phyloP scores from a whole-genome alignment of 2,888 invertebrate genomes.

The Acanthococcus lagerstroemiae region DNA sequence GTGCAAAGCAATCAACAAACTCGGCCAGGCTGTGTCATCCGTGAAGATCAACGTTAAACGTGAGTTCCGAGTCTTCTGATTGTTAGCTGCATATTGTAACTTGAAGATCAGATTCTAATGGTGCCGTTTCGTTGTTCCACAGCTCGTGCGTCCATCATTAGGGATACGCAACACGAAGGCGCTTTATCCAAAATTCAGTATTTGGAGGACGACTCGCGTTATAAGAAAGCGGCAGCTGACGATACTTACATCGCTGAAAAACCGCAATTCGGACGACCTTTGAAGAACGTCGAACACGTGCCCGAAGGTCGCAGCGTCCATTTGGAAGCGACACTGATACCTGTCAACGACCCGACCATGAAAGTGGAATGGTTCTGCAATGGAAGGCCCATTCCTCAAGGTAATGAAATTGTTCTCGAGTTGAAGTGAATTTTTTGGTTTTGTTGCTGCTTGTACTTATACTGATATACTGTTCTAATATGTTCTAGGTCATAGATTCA shows the following conservation, averaged over 20 bases:
- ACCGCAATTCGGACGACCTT: conserved; percentile 78
- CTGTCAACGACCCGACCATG: conserved; percentile 97
- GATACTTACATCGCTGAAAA: conserved; percentile 70
- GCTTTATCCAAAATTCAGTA: conserved; percentile 85
- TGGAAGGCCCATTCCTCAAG: conserved; percentile 81
- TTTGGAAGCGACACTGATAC: conserved; percentile 87
- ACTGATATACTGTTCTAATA: not conserved
- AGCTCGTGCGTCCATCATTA: conserved; percentile 73
- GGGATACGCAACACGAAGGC: conserved; percentile 86
- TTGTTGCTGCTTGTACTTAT: not conserved
- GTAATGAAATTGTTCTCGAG: conserved; percentile 36
- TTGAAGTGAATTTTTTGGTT: not conserved
- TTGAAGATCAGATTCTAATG: no score
- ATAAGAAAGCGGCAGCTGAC: conserved; percentile 59
- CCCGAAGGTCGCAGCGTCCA: conserved; percentile 82
- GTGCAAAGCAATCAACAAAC: conserved; percentile 72
- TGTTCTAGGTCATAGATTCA: conserved; percentile 71
- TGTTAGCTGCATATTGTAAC: not conserved
- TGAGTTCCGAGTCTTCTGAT: conserved; percentile 46
- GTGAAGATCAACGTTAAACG: conserved; percentile 71
- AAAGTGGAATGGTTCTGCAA: conserved; percentile 97
- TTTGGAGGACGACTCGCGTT: conserved; percentile 73
- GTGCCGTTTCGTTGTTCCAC: conserved; percentile 30
- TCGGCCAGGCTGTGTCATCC: conserved; percentile 72
- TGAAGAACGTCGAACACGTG: conserved; percentile 71